These are phyloP conservation scores for Crocallis elinguaria DNA, from an alignment of 2,888 invertebrate species.

Conservation along the genomic window DNA sequence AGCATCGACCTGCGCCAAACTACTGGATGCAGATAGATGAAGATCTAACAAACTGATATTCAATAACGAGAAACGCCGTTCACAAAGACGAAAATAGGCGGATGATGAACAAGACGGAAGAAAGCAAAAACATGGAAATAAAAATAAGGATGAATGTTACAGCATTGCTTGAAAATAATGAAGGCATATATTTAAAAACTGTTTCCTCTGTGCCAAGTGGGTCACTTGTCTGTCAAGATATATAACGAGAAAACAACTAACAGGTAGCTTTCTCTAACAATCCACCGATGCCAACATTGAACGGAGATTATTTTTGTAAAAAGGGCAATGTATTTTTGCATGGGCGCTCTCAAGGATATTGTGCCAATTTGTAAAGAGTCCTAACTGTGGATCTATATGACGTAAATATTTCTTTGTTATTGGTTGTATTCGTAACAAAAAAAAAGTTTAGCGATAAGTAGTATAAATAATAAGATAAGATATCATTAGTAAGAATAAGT, in stretches of 20 bases:
- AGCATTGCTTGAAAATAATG: slow-evolving; percentile 45
- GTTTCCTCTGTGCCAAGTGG: slow-evolving; percentile 69
- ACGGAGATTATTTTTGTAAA: slow-evolving; percentile 36
- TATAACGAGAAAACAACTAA: slow-evolving; percentile 54
- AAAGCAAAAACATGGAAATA: background rate
- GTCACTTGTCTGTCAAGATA: slow-evolving; percentile 68
- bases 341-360: slow-evolving; percentile 21
- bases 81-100: background rate
- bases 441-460: background rate
- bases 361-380: slow-evolving; percentile 18
- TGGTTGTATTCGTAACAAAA: background rate
- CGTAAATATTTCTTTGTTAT: too few species aligned
- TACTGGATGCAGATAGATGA: background rate
- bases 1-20: background rate
- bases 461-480: too few species aligned
- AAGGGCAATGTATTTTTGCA: slow-evolving; percentile 28
- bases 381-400: slow-evolving; percentile 12
- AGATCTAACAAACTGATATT: background rate
- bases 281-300: slow-evolving; percentile 39
- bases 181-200: slow-evolving; percentile 59
- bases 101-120: background rate
- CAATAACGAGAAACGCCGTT: background rate
- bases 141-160: slow-evolving; percentile 18
- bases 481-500: too few species aligned
- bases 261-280: slow-evolving; percentile 48